Evolutionary conservation across 2,797 vertebrate genomes (phyloP).

Genomic region (Syngnathus acus): DNA sequence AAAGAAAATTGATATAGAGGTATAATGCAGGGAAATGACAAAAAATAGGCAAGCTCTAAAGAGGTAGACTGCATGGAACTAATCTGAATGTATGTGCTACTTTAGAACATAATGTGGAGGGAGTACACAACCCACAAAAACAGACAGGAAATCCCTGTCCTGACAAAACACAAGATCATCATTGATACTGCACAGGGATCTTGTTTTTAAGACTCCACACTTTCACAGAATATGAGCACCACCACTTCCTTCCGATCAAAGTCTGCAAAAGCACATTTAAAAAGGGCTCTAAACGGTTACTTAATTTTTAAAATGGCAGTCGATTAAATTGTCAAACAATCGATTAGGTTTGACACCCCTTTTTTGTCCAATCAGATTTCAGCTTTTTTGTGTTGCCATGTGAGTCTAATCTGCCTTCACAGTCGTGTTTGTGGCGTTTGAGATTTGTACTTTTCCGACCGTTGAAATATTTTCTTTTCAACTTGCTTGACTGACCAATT

Average conservation of each 20-base stretch:
- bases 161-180: not conserved
- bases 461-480: not conserved
- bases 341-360: too few species aligned
- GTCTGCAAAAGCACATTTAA: not conserved
- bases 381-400: too few species aligned
- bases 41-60: not conserved
- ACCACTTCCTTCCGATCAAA: not conserved
- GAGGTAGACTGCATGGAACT: not conserved
- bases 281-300: too few species aligned
- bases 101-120: not conserved
- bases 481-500: not conserved
- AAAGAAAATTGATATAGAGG: not conserved
- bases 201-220: not conserved
- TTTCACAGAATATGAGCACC: not conserved
- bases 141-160: not conserved
- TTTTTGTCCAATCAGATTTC: too few species aligned
- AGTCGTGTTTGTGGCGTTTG: not conserved
- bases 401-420: too few species aligned
- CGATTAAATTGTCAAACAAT: too few species aligned
- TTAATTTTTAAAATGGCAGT: too few species aligned
- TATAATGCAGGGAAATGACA: not conserved
- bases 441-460: too few species aligned
- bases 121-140: not conserved
- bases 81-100: not conserved
- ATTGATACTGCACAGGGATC: not conserved